Evolutionary conservation across 2,797 vertebrate species (phyloP).

Genomic region (Acridotheres tristis): DNA sequence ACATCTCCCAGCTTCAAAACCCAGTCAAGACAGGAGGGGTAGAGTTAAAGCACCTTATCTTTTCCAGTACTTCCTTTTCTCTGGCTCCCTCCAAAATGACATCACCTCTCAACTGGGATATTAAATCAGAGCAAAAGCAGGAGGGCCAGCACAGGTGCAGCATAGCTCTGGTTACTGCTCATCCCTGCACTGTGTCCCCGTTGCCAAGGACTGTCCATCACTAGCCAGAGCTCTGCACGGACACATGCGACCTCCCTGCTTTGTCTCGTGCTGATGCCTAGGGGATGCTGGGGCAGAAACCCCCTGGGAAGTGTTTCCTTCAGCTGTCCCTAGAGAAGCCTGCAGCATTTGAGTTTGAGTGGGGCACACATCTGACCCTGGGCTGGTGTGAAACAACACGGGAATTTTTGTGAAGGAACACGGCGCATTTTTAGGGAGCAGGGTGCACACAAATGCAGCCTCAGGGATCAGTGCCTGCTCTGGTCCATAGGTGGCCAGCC

Average conservation of each 20-base stretch:
- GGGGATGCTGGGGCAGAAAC: neutral
- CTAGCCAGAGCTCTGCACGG: neutral
- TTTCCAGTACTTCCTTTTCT: slow-evolving; percentile 30
- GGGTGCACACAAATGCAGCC: neutral
- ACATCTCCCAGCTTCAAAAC: neutral
- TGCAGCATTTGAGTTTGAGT: neutral
- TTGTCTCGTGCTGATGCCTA: accelerated
- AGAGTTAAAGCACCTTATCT: slow-evolving; percentile 55
- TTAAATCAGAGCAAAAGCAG: slow-evolving; percentile 83
- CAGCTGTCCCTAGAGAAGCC: neutral
- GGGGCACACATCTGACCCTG: neutral
- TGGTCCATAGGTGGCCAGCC: neutral
- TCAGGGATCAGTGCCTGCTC: neutral
- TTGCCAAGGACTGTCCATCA: neutral
- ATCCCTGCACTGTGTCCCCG: neutral
- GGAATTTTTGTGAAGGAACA: neutral
- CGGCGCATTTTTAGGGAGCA: accelerated
- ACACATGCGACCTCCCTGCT: neutral
- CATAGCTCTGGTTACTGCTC: slow-evolving; percentile 40
- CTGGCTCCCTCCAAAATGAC: slow-evolving; percentile 85
- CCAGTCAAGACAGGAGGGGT: neutral
- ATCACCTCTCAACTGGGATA: slow-evolving; percentile 88
- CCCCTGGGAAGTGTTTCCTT: neutral
- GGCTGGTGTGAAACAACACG: neutral
- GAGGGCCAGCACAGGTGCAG: slow-evolving; percentile 88